phyloP scores from a whole-genome alignment of 1,140 invertebrate genomes.

The Camponotus floridanus region DNA sequence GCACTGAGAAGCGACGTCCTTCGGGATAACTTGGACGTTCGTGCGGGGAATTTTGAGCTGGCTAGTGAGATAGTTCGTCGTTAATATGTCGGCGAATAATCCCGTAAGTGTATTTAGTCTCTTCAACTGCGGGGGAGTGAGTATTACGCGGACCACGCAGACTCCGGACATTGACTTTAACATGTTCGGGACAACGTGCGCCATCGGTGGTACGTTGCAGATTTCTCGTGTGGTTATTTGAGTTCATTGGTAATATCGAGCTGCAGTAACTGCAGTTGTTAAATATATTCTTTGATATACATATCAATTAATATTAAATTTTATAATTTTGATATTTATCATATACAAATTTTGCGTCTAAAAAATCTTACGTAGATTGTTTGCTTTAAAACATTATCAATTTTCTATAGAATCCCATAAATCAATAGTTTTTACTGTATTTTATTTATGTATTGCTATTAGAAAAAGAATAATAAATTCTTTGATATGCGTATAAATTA shows the following conservation, averaged over 20 bases:
- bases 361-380: not conserved
- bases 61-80: conserved; percentile 43
- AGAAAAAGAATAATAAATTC: not conserved
- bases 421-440: too few relatives aligned
- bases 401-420: not conserved
- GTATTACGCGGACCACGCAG: not conserved
- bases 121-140: not conserved
- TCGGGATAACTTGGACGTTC: conserved; percentile 61
- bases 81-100: conserved; percentile 62
- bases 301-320: not conserved
- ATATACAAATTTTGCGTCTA: not conserved
- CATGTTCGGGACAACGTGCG: conserved; percentile 51
- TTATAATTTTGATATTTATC: not conserved
- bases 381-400: not conserved
- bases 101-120: conserved; percentile 59
- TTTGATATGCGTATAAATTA: too few relatives aligned
- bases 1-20: conserved; percentile 51
- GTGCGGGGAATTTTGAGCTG: conserved; percentile 58
- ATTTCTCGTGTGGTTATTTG: conserved; percentile 20
- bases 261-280: not conserved
- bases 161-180: conserved; percentile 53
- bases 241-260: conserved; percentile 14
- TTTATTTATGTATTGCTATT: not conserved
- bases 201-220: conserved; percentile 21
- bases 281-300: not conserved